Conservation (phyloP, 2,888 invertebrate species). For the Acleris laterana region DNA sequence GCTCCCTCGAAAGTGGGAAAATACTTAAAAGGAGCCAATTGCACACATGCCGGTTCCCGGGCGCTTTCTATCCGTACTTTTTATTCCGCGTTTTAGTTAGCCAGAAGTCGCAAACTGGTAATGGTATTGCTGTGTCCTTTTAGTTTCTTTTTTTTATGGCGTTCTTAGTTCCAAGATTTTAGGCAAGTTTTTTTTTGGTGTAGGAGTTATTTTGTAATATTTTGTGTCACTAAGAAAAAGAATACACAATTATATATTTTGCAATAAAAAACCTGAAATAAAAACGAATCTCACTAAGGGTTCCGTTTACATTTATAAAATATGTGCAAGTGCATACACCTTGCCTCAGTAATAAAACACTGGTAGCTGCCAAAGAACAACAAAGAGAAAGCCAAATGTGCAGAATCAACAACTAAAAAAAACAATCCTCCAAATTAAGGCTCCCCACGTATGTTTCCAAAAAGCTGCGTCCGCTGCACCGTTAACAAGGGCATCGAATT, state of each 20-base stretch:
- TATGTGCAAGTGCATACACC: too few species aligned
- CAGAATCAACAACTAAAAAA: slow-evolving; percentile 42
- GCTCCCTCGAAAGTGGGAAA: slow-evolving; percentile 45
- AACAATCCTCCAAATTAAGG: slow-evolving; percentile 62
- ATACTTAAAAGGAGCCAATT: slow-evolving; percentile 68
- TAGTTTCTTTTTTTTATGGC: slow-evolving; percentile 24
- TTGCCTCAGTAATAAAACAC: background rate
- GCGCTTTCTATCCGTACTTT: slow-evolving; percentile 45
- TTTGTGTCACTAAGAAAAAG: too few species aligned
- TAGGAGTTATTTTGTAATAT: too few species aligned
- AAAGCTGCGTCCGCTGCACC: slow-evolving; percentile 62
- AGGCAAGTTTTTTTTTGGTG: background rate
- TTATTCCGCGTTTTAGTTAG: slow-evolving; percentile 56
- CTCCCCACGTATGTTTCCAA: slow-evolving; percentile 54
- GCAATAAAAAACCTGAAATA: too few species aligned
- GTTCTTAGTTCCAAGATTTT: slow-evolving; percentile 36
- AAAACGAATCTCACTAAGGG: too few species aligned
- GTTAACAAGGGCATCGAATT: slow-evolving; percentile 59
- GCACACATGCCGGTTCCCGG: slow-evolving; percentile 69
- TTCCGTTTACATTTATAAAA: too few species aligned
- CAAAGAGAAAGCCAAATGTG: slow-evolving; percentile 12
- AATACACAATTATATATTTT: too few species aligned
- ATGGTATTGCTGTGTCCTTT: slow-evolving; percentile 68
- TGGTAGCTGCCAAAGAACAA: slow-evolving; percentile 12
- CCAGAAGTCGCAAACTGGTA: slow-evolving; percentile 51